Evolutionary conservation across 2,888 invertebrate species (phyloP).

Genomic region (Cancer borealis): DNA sequence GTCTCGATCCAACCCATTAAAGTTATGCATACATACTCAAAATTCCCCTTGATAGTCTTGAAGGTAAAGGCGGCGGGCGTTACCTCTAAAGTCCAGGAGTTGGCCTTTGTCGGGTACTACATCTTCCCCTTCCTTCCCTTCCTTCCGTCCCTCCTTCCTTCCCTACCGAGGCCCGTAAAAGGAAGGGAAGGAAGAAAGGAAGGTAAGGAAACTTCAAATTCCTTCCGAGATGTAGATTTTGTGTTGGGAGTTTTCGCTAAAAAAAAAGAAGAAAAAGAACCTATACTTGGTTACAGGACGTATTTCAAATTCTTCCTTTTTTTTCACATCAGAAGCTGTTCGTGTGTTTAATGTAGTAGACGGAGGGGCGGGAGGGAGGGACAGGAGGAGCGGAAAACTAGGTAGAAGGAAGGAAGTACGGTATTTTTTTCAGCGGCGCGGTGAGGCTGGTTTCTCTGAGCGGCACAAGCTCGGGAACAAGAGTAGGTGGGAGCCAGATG

Average conservation of each 20-base stretch:
- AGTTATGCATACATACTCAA: slow-evolving; percentile 32
- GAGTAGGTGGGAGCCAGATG: not conserved
- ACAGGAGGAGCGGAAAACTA: not conserved
- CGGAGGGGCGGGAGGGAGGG: not conserved
- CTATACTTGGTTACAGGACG: not conserved
- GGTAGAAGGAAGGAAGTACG: too few relatives aligned
- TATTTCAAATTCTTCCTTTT: not conserved
- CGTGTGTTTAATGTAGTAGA: not conserved
- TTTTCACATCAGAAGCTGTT: not conserved
- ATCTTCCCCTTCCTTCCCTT: not conserved
- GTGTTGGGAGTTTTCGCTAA: not conserved
- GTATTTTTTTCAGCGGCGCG: too few relatives aligned
- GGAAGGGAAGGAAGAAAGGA: not conserved
- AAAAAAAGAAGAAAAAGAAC: not conserved
- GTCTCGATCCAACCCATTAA: not conserved
- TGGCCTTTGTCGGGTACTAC: too few relatives aligned
- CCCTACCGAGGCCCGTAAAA: not conserved
- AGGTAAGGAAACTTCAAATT: not conserved
- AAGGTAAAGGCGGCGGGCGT: not conserved
- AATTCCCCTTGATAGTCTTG: slow-evolving; percentile 3
- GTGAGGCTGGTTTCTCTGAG: too few relatives aligned
- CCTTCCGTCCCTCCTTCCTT: too few relatives aligned
- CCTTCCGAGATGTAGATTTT: too few relatives aligned
- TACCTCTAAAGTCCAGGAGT: not conserved
- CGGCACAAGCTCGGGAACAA: not conserved